Evolutionary conservation across 2,113 vertebrate genomes (phyloP).

Genomic region (Rana temporaria): DNA sequence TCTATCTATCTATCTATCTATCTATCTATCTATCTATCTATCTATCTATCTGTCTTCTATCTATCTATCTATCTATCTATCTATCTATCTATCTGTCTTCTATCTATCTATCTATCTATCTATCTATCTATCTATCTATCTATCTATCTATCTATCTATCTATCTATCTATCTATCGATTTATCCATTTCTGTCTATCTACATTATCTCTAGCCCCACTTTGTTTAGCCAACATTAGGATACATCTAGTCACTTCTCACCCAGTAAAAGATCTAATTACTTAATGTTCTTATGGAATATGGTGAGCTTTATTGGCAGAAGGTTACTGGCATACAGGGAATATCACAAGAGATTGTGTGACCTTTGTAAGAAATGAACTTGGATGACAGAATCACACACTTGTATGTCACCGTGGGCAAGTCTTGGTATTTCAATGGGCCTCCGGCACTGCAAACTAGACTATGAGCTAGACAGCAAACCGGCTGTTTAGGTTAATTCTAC

Average conservation of each 20-base stretch:
- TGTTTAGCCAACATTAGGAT: not conserved
- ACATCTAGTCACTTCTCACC: too few relatives aligned
- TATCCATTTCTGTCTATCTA: not conserved
- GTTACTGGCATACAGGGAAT: not conserved
- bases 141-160: not conserved
- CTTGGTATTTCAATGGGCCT: slow-evolving; percentile 14
- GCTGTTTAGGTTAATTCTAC: slow-evolving; percentile 14
- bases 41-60: not conserved
- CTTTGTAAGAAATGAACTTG: slow-evolving; percentile 34
- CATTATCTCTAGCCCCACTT: not conserved
- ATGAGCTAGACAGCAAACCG: not conserved
- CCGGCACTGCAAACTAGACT: not conserved
- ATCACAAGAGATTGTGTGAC: slow-evolving; percentile 30
- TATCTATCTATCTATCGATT: not conserved
- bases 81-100: too few relatives aligned
- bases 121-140: not conserved
- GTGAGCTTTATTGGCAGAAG: slow-evolving; percentile 4
- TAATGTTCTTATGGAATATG: not conserved
- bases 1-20: too few relatives aligned
- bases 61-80: too few relatives aligned
- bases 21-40: too few relatives aligned
- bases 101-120: too few relatives aligned
- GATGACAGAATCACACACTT: slow-evolving; percentile 3
- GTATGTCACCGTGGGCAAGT: slow-evolving; percentile 5
- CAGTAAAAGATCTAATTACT: not conserved